Base-by-base conservation (phyloP, 2,113 vertebrate species). In the Stictonetta naevosa region DNA sequence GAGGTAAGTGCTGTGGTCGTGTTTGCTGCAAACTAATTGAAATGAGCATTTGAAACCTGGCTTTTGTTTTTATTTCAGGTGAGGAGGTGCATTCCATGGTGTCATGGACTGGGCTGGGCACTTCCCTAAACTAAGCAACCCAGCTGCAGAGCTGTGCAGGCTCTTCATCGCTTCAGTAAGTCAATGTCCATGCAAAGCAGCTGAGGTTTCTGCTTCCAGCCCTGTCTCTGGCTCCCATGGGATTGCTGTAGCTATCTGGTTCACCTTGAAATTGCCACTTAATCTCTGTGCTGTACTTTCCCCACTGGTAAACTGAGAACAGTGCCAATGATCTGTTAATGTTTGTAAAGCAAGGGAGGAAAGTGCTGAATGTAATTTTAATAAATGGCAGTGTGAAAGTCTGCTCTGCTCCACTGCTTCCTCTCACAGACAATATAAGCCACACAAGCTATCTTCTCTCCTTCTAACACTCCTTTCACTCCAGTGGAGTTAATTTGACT, bases 361-460 rank as follows among this genome's bases (percentile, higher is more conserved):
- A 92, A 90, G 85, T 4, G 2, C 68, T 48, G 86, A 44, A 83
- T 20, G 69, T 96, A 95, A 96, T 94, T 95, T 88, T 93, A 96
- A 93, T 88, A 95, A 94, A 96, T 94, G 48, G 72, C 44, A 55
- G 28, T 0, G 48, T 69, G 80, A 31, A 91, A 88, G 50, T 88
- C 86, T 95, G 93, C 91, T 82, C 88, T 87, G 93, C 36, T 66
- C 68, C 33, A 18, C 53, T 88, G 84, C 83, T 86, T 60, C 36
- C 52, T 66, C 60, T 75, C 0, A 1, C 60, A 75, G 79, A 80
- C 13, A 4, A 87, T 26, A 95, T 46, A 94, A 92, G 83, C 79
- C 34, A 58, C 73, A 9, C 64, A 64, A 92, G 83, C 78, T 59
- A 11, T 55, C 73, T 83, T 31, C 66, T 72, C 66, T 67, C 36